phyloP scores from a whole-genome alignment of 2,113 vertebrate species.

The Actenoides lindsayi region DNA sequence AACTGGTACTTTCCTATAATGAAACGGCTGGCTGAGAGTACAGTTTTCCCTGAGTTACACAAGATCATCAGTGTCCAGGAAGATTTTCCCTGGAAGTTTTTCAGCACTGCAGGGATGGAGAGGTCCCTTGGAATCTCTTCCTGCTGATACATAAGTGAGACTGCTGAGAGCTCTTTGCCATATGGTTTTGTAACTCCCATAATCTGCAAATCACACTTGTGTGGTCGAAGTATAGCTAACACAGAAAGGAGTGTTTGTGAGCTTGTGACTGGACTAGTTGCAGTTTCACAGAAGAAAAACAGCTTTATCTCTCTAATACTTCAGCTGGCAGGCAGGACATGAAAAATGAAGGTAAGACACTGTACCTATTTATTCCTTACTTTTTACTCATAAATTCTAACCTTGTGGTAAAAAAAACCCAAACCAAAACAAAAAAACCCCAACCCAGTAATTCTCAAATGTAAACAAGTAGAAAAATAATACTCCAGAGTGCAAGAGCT shows the following conservation, averaged over 20 bases:
- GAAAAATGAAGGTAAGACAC: conserved; percentile 47
- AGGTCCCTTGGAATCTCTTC: conserved; percentile 50
- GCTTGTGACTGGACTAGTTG: not conserved
- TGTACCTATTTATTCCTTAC: conserved; percentile 55
- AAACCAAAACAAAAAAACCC: not conserved
- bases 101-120: conserved; percentile 57
- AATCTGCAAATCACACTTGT: conserved; percentile 48
- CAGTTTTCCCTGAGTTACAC: not conserved
- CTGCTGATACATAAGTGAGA: conserved; percentile 4
- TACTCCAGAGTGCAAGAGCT: not conserved
- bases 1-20: not conserved
- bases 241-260: conserved; percentile 15
- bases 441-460: conserved; percentile 24
- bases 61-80: not conserved
- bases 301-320: conserved; percentile 64
- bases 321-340: conserved; percentile 23
- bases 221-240: conserved; percentile 41
- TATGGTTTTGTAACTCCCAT: conserved; percentile 22
- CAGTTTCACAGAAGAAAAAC: conserved; percentile 50
- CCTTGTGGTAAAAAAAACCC: conserved; percentile 39
- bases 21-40: not conserved
- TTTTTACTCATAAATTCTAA: conserved; percentile 33
- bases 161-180: not conserved
- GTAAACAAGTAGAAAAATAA: conserved; percentile 50
- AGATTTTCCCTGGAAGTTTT: conserved; percentile 54